Percentiles rank a stretch among this genome's conserved stretches.
Conservation (phyloP, 1,140 invertebrate species). For the Cardiocondyla obscurior region DNA sequence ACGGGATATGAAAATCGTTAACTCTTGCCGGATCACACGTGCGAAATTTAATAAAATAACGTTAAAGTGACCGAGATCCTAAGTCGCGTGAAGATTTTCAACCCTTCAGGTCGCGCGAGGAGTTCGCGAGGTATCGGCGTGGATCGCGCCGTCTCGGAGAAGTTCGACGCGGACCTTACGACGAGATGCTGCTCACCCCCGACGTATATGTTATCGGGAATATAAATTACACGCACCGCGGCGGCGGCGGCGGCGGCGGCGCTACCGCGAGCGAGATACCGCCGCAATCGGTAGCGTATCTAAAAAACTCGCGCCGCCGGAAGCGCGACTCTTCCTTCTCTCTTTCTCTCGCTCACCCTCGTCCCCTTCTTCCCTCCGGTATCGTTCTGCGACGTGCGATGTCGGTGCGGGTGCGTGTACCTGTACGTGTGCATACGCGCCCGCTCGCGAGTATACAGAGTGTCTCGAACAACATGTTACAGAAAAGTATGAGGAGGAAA, state of each 20-base stretch:
- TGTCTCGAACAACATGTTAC: too few species aligned
- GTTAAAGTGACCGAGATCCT: neutral
- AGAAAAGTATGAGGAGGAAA: too few species aligned
- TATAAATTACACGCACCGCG: slow-evolving; percentile 55
- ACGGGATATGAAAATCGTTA: neutral
- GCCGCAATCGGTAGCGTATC: slow-evolving; percentile 45
- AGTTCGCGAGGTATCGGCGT: neutral
- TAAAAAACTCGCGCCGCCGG: slow-evolving; percentile 73
- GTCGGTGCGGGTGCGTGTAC: neutral
- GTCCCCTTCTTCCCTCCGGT: too few species aligned
- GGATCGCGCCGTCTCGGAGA: neutral
- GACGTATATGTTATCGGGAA: slow-evolving; percentile 33
- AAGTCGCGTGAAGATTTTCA: neutral
- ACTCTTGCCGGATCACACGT: neutral
- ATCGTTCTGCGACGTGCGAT: slow-evolving; percentile 20
- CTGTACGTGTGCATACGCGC: neutral
- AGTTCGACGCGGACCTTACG: slow-evolving; percentile 41
- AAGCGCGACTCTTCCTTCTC: slow-evolving; percentile 29
- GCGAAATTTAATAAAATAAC: too few species aligned
- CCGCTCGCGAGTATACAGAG: slow-evolving; percentile 16
- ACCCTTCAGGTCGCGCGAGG: neutral
- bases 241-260: slow-evolving; percentile 29
- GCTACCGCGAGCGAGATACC: slow-evolving; percentile 57
- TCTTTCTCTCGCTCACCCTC: neutral
- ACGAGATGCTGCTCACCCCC: slow-evolving; percentile 14